These are phyloP conservation scores for Ceryle rudis DNA, from an alignment of 2,797 vertebrate species.

Conservation along the genomic window DNA sequence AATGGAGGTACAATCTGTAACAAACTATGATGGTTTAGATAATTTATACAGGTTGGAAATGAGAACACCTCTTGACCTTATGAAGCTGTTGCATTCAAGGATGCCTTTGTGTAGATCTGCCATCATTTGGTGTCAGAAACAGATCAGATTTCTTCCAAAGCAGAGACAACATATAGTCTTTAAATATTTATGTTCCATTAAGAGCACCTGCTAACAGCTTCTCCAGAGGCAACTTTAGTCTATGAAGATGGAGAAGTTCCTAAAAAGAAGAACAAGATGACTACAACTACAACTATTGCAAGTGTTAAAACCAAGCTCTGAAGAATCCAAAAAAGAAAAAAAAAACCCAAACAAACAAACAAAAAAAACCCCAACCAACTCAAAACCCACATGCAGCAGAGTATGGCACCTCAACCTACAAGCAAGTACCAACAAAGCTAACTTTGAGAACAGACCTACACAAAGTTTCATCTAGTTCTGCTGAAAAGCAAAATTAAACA, in stretches of 20 bases:
- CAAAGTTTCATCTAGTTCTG: neutral
- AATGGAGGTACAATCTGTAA: neutral
- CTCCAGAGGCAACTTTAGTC: neutral
- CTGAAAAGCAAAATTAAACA: neutral
- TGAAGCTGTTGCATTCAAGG: neutral
- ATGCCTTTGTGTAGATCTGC: neutral
- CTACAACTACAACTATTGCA: neutral
- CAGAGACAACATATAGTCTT: neutral
- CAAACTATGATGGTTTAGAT: neutral
- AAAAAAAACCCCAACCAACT: no score
- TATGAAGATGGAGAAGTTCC: neutral
- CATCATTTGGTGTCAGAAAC: neutral
- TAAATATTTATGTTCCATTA: constrained; percentile 16
- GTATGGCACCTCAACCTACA: neutral
- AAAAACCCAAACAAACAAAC: no score
- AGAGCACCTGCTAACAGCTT: neutral
- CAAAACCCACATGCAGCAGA: neutral
- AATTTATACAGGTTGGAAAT: neutral
- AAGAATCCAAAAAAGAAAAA: neutral
- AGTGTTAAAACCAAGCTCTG: neutral
- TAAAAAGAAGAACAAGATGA: neutral
- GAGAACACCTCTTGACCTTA: neutral
- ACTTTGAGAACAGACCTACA: neutral
- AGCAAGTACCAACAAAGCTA: neutral
- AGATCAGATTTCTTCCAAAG: neutral